Percentiles rank a stretch among this genome's conserved stretches.
Conservation (phyloP, 92 coral and sea anemone genomes). For the Galaxea fascicularis region DNA sequence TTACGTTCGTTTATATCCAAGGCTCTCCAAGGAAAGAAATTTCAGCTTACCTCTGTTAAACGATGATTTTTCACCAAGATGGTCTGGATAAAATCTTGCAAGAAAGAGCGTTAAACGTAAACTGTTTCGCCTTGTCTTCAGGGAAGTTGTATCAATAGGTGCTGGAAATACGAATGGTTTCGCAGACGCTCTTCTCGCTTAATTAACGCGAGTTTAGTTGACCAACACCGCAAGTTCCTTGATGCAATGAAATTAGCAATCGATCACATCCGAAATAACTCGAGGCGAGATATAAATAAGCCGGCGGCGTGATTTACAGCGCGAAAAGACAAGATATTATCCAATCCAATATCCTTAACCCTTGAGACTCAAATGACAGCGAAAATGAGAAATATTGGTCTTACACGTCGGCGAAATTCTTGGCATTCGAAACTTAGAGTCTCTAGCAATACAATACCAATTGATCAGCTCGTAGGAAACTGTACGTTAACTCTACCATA, state of each 20-base stretch:
- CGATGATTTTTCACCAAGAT: background rate
- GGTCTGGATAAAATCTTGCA: background rate
- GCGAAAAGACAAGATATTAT: conserved; percentile 15
- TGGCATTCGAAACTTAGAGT: conserved; percentile 3
- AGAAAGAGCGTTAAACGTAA: background rate
- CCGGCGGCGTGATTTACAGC: conserved; percentile 19
- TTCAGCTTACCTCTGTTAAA: background rate
- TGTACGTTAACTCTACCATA: background rate
- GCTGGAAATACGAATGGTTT: background rate
- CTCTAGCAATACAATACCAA: conserved; percentile 3
- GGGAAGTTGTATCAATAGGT: background rate
- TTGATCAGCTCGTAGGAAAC: background rate
- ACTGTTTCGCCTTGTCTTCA: background rate
- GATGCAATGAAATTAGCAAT: conserved; percentile 6
- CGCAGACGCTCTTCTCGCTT: background rate
- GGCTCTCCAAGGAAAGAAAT: background rate
- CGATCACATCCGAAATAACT: conserved; percentile 34
- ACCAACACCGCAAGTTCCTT: background rate
- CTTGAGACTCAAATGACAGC: conserved; percentile 15
- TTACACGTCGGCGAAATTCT: conserved; percentile 11
- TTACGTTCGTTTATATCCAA: background rate
- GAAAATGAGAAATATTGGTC: conserved; percentile 4
- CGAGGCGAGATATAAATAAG: conserved; percentile 27
- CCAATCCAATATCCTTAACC: conserved; percentile 22
- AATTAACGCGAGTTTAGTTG: background rate